Evolutionary conservation across 2,797 vertebrate species (phyloP).

Genomic region (Danio albolineatus): DNA sequence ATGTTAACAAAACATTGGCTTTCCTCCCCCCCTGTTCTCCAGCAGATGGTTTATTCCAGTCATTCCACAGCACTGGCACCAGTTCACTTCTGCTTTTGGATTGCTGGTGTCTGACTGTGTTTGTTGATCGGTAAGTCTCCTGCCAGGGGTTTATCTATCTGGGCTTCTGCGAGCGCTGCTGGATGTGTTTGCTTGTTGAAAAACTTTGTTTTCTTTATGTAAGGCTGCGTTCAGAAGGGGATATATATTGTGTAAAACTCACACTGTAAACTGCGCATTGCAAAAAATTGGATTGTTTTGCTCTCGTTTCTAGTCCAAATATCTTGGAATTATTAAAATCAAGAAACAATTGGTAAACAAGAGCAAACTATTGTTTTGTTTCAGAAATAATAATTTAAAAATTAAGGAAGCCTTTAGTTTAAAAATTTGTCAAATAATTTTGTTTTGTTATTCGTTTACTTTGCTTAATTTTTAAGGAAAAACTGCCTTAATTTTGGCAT

Average conservation of each 20-base stretch:
- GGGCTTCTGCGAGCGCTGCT: neutral
- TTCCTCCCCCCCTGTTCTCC: conserved; percentile 20
- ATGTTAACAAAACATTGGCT: conserved; percentile 29
- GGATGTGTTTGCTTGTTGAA: neutral
- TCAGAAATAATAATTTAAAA: too few relatives aligned
- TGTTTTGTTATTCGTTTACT: too few relatives aligned
- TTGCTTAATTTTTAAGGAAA: too few relatives aligned
- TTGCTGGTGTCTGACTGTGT: neutral
- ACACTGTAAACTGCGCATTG: neutral
- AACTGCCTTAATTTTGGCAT: too few relatives aligned
- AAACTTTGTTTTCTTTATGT: neutral
- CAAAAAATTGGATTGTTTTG: too few relatives aligned
- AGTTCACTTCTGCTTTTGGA: conserved; percentile 46
- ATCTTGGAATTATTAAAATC: too few relatives aligned
- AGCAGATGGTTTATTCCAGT: conserved; percentile 48
- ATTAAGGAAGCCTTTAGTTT: too few relatives aligned
- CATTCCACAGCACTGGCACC: conserved; percentile 16
- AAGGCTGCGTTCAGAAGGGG: neutral
- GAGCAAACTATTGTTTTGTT: too few relatives aligned
- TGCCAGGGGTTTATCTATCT: neutral
- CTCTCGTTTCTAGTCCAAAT: neutral
- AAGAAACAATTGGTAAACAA: too few relatives aligned
- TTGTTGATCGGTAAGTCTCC: conserved; percentile 47
- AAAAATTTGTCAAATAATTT: too few relatives aligned
- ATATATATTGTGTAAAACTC: neutral